A percentile compares a stretch with the other conserved stretches of the same genome.
These are phyloP conservation scores for Albula goreensis DNA, from an alignment of 2,113 vertebrate species.

Conservation along the genomic window DNA sequence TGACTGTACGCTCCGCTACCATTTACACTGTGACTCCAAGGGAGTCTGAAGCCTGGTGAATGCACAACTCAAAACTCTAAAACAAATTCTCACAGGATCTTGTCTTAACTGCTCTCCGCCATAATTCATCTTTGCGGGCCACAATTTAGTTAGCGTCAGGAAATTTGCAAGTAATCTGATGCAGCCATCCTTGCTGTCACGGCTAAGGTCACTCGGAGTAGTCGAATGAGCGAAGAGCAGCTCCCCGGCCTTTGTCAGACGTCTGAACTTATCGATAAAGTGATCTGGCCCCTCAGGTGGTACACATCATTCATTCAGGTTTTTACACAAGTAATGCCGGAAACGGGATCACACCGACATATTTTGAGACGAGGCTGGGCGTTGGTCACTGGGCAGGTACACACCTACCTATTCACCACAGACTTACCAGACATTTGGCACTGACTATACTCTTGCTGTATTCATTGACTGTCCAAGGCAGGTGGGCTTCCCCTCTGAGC, in stretches of 20 bases:
- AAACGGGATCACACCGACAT: background rate
- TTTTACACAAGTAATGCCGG: too few species aligned
- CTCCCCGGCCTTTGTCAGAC: slow-evolving; percentile 40
- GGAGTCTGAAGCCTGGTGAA: slow-evolving; percentile 60
- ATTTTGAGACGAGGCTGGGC: background rate
- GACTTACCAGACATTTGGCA: too few species aligned
- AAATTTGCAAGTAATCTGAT: slow-evolving; percentile 78
- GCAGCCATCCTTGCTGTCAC: slow-evolving; percentile 73
- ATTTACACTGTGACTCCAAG: background rate
- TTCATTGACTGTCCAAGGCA: too few species aligned
- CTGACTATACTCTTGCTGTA: too few species aligned
- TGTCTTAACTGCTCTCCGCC: slow-evolving; percentile 69
- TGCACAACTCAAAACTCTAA: slow-evolving; percentile 72
- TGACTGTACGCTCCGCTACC: background rate
- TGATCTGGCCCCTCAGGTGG: slow-evolving; percentile 22
- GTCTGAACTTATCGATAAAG: slow-evolving; percentile 39
- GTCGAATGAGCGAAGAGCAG: slow-evolving; percentile 59
- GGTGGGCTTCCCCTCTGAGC: too few species aligned
- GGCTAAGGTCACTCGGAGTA: slow-evolving; percentile 73
- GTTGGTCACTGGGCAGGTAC: too few species aligned
- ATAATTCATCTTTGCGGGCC: slow-evolving; percentile 74
- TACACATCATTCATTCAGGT: slow-evolving; percentile 18
- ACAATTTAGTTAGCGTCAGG: slow-evolving; percentile 74
- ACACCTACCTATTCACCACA: too few species aligned
- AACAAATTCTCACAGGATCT: slow-evolving; percentile 72